phyloP scores from a whole-genome alignment of 92 coral and sea anemone species.

The Phenganax subtilis region DNA sequence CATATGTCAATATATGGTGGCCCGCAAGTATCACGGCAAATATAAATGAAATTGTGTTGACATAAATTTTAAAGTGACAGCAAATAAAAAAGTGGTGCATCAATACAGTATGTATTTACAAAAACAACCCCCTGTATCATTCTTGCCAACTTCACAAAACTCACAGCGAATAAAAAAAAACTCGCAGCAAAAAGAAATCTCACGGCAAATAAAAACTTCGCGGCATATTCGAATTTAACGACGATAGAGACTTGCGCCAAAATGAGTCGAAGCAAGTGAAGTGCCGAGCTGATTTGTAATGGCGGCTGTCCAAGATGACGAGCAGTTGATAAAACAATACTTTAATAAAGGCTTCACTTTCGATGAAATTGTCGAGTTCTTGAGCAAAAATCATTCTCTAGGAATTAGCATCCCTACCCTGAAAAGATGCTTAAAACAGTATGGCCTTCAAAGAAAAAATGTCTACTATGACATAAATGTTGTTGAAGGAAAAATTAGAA shows the following conservation, averaged over 20 bases:
- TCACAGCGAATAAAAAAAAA: background rate
- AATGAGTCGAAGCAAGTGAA: background rate
- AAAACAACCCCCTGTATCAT: too few species aligned
- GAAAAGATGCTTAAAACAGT: constrained; percentile 29
- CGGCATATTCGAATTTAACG: background rate
- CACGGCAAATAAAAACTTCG: constrained; percentile 6
- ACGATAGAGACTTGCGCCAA: constrained; percentile 5
- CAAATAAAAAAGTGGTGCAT: too few species aligned
- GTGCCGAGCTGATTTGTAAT: background rate
- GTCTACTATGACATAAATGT: constrained; percentile 18
- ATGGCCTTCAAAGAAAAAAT: constrained; percentile 30
- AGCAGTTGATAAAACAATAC: constrained; percentile 15
- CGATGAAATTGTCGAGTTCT: constrained; percentile 28
- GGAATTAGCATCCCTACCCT: background rate
- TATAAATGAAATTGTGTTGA: too few species aligned
- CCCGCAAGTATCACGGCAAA: too few species aligned
- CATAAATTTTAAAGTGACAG: too few species aligned
- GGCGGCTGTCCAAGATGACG: constrained; percentile 27
- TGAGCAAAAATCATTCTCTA: background rate
- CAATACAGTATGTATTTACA: too few species aligned
- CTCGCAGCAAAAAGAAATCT: background rate
- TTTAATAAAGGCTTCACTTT: constrained; percentile 35
- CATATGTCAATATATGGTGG: too few species aligned
- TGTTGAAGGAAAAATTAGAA: constrained; percentile 5
- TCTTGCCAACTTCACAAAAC: too few species aligned